Conservation (phyloP, 1,140 invertebrate genomes). For the Caenorhabditis briggsae region DNA sequence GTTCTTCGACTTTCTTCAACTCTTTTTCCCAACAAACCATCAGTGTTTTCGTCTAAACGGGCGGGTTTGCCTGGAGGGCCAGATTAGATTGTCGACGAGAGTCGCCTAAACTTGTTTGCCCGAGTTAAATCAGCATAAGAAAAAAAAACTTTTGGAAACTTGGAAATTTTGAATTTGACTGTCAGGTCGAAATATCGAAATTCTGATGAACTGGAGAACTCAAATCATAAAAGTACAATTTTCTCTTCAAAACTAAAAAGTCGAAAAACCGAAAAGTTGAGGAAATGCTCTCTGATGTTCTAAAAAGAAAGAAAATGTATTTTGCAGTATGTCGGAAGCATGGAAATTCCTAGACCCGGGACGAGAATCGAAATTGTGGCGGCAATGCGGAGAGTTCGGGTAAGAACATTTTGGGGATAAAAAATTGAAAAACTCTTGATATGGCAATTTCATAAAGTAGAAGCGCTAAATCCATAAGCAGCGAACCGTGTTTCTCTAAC, state of each 20-base stretch:
- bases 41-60: not conserved
- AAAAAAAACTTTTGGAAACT: not conserved
- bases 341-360: constrained; percentile 94
- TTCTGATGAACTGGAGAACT: not conserved
- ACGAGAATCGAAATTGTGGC: constrained; percentile 97
- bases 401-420: constrained; percentile 70
- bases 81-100: constrained; percentile 20
- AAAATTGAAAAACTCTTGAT: constrained; percentile 12
- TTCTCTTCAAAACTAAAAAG: too few relatives aligned
- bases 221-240: not conserved
- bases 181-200: too few relatives aligned
- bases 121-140: not conserved
- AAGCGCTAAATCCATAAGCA: too few relatives aligned
- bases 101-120: not conserved
- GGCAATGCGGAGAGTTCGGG: constrained; percentile 96
- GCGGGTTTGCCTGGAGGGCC: not conserved
- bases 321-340: constrained; percentile 94
- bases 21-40: not conserved
- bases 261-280: not conserved
- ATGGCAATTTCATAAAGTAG: not conserved
- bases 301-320: not conserved
- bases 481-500: too few relatives aligned
- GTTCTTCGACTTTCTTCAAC: not conserved
- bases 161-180: too few relatives aligned
- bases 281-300: not conserved